Evolutionary conservation across 2,888 invertebrate species (phyloP), one percentile per base, ranked within the genome.

Genomic region (Dicycla oo): DNA sequence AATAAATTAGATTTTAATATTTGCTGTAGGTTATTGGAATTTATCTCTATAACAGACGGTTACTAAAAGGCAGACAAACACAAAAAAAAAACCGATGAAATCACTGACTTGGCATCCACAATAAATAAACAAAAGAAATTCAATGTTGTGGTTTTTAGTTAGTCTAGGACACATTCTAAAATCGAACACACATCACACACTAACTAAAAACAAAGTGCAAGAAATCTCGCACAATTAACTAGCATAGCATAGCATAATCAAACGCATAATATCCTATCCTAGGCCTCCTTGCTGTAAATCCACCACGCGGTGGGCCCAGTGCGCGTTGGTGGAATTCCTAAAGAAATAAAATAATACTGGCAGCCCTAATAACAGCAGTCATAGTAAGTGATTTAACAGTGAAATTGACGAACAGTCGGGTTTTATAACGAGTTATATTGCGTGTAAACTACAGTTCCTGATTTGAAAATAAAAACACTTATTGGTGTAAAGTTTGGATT

Each of bases 401-500:
- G 86, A 82, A 85, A 85, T 75, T 81, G 66, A 81, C 63, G 68
- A 54, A 56, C 47, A 54, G 56, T 69, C 51, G 0, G n/a, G 51
- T 67, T 80, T 69, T 72, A n/a, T 43, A 45, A 68, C 68, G 11
- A 65, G 73, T 78, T 54, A 5, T 15, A 30, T 82, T 63, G 86
- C 85, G 81, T 85, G 85, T 56, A 26, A 69, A 63, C 38, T 34
- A 13, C 18, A 53, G 68, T 86, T 85, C 79, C 76, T 82, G 53
- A 38, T 54, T 3, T 54, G 34, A 58, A 18, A 53, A 53, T 13
- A 62, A 26, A 34, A 60, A 69, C 34, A 47, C 11, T 30, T 43
- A 63, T 61, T 65, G 63, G 1, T 34, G 45, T 57, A n/a, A 30
- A 8, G 8, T 40, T 51, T 47, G 10, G n/a, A 47, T 64, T 7